Conservation (phyloP, 2,113 vertebrate genomes). For the Buteo buteo region DNA sequence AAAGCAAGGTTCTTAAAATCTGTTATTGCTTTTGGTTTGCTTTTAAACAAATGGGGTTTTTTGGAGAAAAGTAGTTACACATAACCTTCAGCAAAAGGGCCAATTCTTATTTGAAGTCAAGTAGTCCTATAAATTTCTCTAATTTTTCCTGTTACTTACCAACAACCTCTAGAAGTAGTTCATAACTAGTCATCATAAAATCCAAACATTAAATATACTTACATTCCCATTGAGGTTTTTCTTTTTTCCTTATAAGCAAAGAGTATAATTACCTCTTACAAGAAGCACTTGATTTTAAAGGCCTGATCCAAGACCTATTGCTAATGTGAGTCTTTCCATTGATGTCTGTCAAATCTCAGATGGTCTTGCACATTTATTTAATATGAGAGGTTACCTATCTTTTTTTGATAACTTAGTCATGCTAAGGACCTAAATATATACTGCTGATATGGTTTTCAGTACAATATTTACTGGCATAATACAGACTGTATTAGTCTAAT, state of each 20-base stretch:
- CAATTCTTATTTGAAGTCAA: background rate
- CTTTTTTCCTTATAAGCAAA: background rate
- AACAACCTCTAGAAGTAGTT: background rate
- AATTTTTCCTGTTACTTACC: background rate
- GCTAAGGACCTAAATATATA: background rate
- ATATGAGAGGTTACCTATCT: background rate
- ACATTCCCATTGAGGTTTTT: background rate
- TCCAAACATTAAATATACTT: background rate
- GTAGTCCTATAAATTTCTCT: background rate
- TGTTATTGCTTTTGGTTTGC: background rate
- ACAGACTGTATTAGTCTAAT: background rate
- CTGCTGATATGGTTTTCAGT: background rate
- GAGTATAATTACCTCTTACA: background rate
- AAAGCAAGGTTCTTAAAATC: background rate
- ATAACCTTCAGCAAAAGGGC: background rate
- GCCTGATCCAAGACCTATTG: background rate
- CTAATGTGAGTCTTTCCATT: background rate
- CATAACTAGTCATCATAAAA: background rate
- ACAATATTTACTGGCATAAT: background rate
- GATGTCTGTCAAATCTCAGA: background rate
- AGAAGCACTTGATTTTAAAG: background rate
- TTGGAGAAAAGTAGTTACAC: background rate
- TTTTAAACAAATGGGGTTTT: background rate
- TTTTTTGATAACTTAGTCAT: background rate
- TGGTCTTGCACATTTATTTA: background rate